phyloP scores from a whole-genome alignment of 1,140 invertebrate genomes.

The Drosophila lini region DNA sequence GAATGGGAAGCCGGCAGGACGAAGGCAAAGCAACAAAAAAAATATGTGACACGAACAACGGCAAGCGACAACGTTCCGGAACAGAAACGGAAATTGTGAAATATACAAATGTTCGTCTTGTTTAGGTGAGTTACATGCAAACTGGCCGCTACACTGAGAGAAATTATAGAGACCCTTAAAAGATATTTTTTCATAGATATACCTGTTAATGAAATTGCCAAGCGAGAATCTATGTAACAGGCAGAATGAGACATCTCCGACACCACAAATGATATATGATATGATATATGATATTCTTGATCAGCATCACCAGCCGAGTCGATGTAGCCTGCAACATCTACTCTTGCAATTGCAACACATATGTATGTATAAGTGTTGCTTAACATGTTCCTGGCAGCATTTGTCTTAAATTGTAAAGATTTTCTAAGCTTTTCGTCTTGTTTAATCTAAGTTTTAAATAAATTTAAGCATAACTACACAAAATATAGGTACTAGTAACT shows the following conservation, averaged over 20 bases:
- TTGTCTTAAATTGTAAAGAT: not conserved
- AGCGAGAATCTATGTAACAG: too few relatives aligned
- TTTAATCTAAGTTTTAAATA: not conserved
- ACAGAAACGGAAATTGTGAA: constrained; percentile 79
- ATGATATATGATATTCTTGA: too few relatives aligned
- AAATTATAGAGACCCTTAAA: not conserved
- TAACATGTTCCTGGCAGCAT: not conserved
- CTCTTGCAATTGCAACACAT: not conserved
- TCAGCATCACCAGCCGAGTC: too few relatives aligned
- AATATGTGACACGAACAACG: constrained; percentile 78
- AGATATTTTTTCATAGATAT: too few relatives aligned
- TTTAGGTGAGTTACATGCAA: constrained; percentile 73
- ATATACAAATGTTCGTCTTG: constrained; percentile 77
- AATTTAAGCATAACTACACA: not conserved
- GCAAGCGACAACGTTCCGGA: constrained; percentile 73
- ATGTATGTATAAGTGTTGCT: not conserved
- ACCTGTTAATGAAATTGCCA: too few relatives aligned
- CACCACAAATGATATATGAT: too few relatives aligned
- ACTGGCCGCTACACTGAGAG: constrained; percentile 12
- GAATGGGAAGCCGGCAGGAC: constrained; percentile 31
- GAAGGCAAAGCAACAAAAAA: constrained; percentile 25
- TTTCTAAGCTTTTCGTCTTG: not conserved
- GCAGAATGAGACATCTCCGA: too few relatives aligned
- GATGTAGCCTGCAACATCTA: too few relatives aligned
- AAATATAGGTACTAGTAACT: not conserved